phyloP scores from a whole-genome alignment of 1,140 invertebrate genomes.

The Antheraea pernyi region DNA sequence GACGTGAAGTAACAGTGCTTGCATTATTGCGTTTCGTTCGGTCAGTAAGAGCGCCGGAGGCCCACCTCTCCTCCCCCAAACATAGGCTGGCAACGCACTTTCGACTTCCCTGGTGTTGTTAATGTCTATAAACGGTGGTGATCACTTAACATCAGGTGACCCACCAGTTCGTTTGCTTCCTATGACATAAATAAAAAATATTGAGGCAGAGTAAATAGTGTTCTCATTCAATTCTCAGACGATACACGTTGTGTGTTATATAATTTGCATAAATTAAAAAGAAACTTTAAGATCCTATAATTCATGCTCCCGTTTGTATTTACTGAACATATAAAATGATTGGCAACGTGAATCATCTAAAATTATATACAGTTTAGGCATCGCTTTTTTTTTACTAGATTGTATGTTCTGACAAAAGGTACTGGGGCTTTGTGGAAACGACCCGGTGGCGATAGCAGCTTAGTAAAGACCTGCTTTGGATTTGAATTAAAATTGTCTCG shows the following conservation, averaged over 20 bases:
- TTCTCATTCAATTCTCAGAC: not conserved
- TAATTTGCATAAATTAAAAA: constrained; percentile 60
- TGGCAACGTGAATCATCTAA: constrained; percentile 45
- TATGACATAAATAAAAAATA: too few relatives aligned
- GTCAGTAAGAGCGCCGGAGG: too few relatives aligned
- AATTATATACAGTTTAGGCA: constrained; percentile 33
- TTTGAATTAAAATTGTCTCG: too few relatives aligned
- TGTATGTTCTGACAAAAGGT: constrained; percentile 18
- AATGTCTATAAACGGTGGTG: too few relatives aligned
- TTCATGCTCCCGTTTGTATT: constrained; percentile 34
- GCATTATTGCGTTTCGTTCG: too few relatives aligned
- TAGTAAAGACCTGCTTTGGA: not conserved
- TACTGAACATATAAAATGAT: constrained; percentile 44
- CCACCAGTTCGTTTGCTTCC: too few relatives aligned
- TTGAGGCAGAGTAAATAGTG: not conserved
- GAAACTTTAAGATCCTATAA: constrained; percentile 35
- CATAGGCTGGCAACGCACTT: too few relatives aligned
- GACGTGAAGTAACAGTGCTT: too few relatives aligned
- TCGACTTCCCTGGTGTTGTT: too few relatives aligned
- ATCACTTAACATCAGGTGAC: too few relatives aligned
- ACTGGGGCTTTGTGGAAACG: constrained; percentile 8
- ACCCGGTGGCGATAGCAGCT: not conserved
- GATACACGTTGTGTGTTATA: constrained; percentile 19
- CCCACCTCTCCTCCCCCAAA: too few relatives aligned
- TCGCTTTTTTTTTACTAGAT: constrained; percentile 27